Evolutionary conservation across 2,797 vertebrate species (phyloP).

Genomic region (Tauraco hartlaubi): DNA sequence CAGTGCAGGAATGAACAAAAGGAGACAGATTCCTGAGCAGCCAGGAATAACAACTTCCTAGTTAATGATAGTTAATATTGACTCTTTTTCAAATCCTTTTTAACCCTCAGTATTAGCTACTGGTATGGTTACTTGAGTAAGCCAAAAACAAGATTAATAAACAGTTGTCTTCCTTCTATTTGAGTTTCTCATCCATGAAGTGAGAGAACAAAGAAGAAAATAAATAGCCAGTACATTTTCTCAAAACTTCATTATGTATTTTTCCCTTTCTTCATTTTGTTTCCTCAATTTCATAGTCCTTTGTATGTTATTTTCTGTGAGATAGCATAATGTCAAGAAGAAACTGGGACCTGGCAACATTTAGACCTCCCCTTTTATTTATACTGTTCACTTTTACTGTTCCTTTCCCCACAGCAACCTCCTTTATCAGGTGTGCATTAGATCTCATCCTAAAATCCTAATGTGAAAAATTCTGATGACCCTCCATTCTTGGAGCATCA

Average conservation of each 20-base stretch:
- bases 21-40: background rate
- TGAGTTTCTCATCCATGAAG: background rate
- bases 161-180: background rate
- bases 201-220: background rate
- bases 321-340: background rate
- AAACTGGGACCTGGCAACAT: background rate
- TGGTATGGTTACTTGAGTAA: background rate
- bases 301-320: background rate
- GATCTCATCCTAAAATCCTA: background rate
- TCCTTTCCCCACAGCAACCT: background rate
- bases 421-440: background rate
- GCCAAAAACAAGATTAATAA: background rate
- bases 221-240: background rate
- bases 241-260: background rate
- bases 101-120: background rate
- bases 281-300: background rate
- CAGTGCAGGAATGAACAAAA: constrained; percentile 24
- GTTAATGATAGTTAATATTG: background rate
- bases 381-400: background rate
- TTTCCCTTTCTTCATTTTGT: background rate
- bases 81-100: background rate
- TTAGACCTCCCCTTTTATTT: background rate
- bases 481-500: background rate
- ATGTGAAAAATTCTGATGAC: background rate
- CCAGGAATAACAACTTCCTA: background rate